Evolutionary conservation across 2,888 invertebrate species (phyloP), one percentile per base, ranked within the genome.

Genomic region (Pantelozetes paolii): DNA sequence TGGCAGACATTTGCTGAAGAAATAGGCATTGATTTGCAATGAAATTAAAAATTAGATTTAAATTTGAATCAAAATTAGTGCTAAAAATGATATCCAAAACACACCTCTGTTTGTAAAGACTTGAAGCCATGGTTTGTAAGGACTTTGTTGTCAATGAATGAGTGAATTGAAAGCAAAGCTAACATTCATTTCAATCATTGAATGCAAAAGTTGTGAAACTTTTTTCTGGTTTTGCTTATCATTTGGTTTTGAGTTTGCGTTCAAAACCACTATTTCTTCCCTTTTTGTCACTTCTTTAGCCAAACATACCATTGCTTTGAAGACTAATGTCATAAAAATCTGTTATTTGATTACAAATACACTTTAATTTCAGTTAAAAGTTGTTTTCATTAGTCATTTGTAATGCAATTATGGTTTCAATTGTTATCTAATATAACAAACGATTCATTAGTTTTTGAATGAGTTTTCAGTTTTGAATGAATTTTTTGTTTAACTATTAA

Each of bases 101-200:
- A 42, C 40, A 69, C 69, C 69, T 69, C 69, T 69, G 42, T 69
- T 69, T 69, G 42, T 69, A 69, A 26, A 42, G 26, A 69, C 26
- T 69, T 20, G 69, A 69, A 69, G 69, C 69, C 69, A 69, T 57
- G 28, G 28, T 57, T 45, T 45, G 45, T 15, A 18, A 45, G 11
- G 9, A n/a, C n/a, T 9, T 36, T 45, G 45, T 45, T 45, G 45
- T 45, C 36, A 45, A 15, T 45, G 11, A 45, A 45, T 45, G 45
- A 6, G 18, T 45, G 11, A 9, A 45, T 11, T 45, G 45, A n/a
- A n/a, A n/a, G n/a, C n/a, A n/a, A n/a, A n/a, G n/a, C n/a, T n/a
- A n/a, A n/a, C n/a, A n/a, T n/a, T n/a, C n/a, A n/a, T n/a, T n/a
- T n/a, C n/a, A n/a, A n/a, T n/a, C 45, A 45, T 45, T 45, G 45